A percentile compares a stretch with the other conserved stretches of the same genome.
phyloP scores from a whole-genome alignment of 2,113 vertebrate species.

The Nanorana parkeri region DNA sequence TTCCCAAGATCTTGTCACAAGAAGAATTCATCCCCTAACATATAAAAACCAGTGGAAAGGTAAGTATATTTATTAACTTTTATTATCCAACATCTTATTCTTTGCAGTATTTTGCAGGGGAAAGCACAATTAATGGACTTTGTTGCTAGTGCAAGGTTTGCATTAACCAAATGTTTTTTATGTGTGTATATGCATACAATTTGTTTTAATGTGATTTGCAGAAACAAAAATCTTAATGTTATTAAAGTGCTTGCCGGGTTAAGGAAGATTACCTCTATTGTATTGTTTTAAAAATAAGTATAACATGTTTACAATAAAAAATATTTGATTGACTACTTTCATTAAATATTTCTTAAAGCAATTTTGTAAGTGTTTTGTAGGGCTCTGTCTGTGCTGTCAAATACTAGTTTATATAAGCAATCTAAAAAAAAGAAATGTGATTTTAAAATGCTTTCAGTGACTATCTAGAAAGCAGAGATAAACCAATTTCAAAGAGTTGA shows the following conservation, averaged over 20 bases:
- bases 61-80: no score
- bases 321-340: constrained; percentile 27
- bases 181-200: no score
- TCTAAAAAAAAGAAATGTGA: constrained; percentile 28
- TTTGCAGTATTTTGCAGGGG: no score
- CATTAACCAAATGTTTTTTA: no score
- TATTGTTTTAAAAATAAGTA: neutral
- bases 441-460: constrained; percentile 30
- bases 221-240: no score
- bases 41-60: no score
- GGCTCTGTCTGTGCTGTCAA: constrained; percentile 17
- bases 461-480: neutral
- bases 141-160: no score
- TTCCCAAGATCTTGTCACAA: no score
- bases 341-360: constrained; percentile 20
- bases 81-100: no score
- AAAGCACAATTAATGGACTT: no score
- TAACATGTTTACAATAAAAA: neutral
- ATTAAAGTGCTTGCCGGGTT: neutral
- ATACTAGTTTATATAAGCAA: constrained; percentile 36
- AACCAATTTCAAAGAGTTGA: constrained; percentile 25
- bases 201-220: no score
- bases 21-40: no score
- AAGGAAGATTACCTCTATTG: neutral
- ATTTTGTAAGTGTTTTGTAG: neutral